These are phyloP conservation scores for Drosophila nasuta DNA, from an alignment of 1,140 invertebrate species.

Conservation along the genomic window DNA sequence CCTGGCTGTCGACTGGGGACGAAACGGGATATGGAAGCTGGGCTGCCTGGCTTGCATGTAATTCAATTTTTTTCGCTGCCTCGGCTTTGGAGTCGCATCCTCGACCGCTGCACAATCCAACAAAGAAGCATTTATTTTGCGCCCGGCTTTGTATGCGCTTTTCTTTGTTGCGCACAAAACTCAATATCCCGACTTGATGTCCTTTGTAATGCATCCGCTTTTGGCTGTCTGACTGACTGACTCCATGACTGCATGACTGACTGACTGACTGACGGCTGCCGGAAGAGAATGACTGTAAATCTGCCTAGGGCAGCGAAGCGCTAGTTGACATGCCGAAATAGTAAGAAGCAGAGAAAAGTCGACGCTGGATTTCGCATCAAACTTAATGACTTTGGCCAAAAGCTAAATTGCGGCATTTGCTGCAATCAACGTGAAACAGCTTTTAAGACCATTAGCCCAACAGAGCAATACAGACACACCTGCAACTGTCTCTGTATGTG, in stretches of 20 bases:
- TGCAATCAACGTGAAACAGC: slow-evolving; percentile 62
- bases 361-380: slow-evolving; percentile 67
- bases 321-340: slow-evolving; percentile 58
- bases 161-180: slow-evolving; percentile 81
- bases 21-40: not conserved
- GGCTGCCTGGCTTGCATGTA: slow-evolving; percentile 68
- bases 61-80: slow-evolving; percentile 72
- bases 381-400: slow-evolving; percentile 76
- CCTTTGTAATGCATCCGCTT: slow-evolving; percentile 81
- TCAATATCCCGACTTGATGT: slow-evolving; percentile 80
- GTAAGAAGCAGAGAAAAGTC: slow-evolving; percentile 20
- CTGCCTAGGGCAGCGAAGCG: slow-evolving; percentile 56
- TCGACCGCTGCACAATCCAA: slow-evolving; percentile 52
- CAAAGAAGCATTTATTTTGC: slow-evolving; percentile 82
- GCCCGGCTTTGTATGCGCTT: slow-evolving; percentile 78
- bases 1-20: not conserved
- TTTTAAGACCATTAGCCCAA: slow-evolving; percentile 59
- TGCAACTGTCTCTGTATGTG: not conserved
- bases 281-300: slow-evolving; percentile 61
- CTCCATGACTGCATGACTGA: not conserved
- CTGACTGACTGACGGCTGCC: slow-evolving; percentile 26
- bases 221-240: slow-evolving; percentile 38
- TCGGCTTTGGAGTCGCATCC: slow-evolving; percentile 10
- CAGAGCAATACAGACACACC: slow-evolving; percentile 1
- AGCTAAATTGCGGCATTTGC: slow-evolving; percentile 65